phyloP scores from a whole-genome alignment of 2,888 invertebrate species.

The Limnephilus marmoratus region DNA sequence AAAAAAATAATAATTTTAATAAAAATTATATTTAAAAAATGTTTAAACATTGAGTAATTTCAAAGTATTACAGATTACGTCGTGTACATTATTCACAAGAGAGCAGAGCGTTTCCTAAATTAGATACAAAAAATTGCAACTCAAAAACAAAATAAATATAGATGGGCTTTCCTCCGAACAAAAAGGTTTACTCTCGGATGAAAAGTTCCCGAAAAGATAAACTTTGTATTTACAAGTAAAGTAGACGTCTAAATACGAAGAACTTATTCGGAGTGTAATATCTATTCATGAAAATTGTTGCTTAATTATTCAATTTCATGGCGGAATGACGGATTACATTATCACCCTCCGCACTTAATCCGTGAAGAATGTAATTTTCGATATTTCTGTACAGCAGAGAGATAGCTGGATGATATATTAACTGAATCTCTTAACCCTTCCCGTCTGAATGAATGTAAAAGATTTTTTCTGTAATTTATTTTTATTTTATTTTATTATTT shows the following conservation, averaged over 20 bases:
- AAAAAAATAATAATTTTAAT: too few species aligned
- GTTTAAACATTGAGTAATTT: too few species aligned
- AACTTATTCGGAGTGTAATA: slow-evolving; percentile 11
- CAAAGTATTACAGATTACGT: too few species aligned
- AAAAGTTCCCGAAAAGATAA: not conserved
- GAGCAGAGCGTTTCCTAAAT: not conserved
- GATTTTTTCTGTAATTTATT: too few species aligned
- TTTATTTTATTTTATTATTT: too few species aligned
- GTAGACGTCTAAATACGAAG: not conserved
- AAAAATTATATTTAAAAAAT: too few species aligned
- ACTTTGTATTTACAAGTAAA: slow-evolving; percentile 1
- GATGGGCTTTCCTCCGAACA: not conserved
- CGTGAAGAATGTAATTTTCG: not conserved
- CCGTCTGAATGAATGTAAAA: not conserved
- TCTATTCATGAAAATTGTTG: slow-evolving; percentile 20
- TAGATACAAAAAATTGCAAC: not conserved
- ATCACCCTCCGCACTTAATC: not conserved
- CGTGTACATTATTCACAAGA: not conserved
- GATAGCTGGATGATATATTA: not conserved
- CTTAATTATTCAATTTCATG: slow-evolving; percentile 13
- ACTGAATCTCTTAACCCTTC: not conserved
- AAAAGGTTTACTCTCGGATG: not conserved
- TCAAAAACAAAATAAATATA: not conserved
- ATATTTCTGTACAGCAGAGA: not conserved
- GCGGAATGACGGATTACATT: slow-evolving; percentile 14